Evolutionary conservation across 2,888 invertebrate genomes (phyloP).

Genomic region (Augiades crinisus): DNA sequence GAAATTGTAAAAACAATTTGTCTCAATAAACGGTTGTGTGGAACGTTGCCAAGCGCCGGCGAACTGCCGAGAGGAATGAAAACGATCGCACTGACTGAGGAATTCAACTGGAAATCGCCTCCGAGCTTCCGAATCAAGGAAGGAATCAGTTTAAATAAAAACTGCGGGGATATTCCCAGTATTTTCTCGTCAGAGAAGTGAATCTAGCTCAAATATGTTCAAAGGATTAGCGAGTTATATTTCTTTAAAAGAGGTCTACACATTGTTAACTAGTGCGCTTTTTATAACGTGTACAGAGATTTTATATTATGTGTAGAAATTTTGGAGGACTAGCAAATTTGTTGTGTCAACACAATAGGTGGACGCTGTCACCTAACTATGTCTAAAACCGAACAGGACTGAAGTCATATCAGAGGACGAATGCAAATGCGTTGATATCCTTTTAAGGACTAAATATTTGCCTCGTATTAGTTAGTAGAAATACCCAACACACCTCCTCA

Average conservation of each 20-base stretch:
- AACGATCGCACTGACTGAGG: not conserved
- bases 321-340: too few species aligned
- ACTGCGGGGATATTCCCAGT: not conserved
- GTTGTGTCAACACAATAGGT: too few species aligned
- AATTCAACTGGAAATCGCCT: conserved; percentile 1
- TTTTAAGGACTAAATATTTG: too few species aligned
- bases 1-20: conserved; percentile 7
- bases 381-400: too few species aligned
- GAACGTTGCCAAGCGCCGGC: conserved; percentile 3
- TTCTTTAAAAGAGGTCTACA: not conserved
- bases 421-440: too few species aligned
- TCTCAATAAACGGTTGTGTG: conserved; percentile 11
- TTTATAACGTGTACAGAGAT: too few species aligned
- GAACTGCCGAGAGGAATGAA: not conserved
- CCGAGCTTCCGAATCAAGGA: not conserved
- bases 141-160: conserved; percentile 10
- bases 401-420: too few species aligned
- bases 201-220: not conserved
- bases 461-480: too few species aligned
- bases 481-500: too few species aligned
- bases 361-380: too few species aligned
- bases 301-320: too few species aligned
- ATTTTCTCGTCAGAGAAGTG: not conserved
- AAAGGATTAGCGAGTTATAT: not conserved
- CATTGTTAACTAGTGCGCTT: not conserved